These are phyloP conservation scores for Schizotus pectinicornis DNA, from an alignment of 2,888 invertebrate genomes.

Conservation along the genomic window DNA sequence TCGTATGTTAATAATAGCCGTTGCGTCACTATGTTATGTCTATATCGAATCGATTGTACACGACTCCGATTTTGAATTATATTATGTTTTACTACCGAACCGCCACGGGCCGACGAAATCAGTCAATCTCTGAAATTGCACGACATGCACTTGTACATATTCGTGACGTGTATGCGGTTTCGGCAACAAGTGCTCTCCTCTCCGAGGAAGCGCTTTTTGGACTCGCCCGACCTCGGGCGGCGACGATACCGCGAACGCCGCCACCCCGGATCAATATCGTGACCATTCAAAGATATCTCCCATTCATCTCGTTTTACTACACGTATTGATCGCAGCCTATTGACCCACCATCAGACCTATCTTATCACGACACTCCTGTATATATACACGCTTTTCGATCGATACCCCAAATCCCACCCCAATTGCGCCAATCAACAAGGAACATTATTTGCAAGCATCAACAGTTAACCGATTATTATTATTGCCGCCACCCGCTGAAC, in stretches of 20 bases:
- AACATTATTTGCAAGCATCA: not conserved
- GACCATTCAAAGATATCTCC: conserved; percentile 40
- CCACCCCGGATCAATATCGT: conserved; percentile 46
- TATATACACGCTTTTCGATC: not conserved
- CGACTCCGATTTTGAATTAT: conserved; percentile 35
- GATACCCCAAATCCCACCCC: not conserved
- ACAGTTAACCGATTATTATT: not conserved
- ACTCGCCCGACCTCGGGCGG: conserved; percentile 38
- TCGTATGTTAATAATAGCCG: conserved; percentile 44
- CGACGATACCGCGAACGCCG: conserved; percentile 39
- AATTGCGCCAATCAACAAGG: conserved; percentile 5
- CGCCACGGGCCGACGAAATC: not conserved
- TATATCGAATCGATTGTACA: conserved; percentile 42
- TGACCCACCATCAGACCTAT: conserved; percentile 4
- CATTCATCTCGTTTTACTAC: conserved; percentile 30
- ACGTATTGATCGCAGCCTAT: conserved; percentile 24
- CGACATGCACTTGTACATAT: no score
- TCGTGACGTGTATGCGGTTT: conserved; percentile 1
- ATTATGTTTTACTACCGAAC: conserved; percentile 1
- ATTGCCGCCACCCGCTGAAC: not conserved
- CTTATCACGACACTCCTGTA: conserved; percentile 6
- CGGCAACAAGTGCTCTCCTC: conserved; percentile 42
- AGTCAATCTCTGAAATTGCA: no score
- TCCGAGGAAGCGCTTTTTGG: conserved; percentile 33
- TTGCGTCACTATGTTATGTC: conserved; percentile 52